Conservation (phyloP, 2,888 invertebrate genomes). For the Silvanus unidentatus region DNA sequence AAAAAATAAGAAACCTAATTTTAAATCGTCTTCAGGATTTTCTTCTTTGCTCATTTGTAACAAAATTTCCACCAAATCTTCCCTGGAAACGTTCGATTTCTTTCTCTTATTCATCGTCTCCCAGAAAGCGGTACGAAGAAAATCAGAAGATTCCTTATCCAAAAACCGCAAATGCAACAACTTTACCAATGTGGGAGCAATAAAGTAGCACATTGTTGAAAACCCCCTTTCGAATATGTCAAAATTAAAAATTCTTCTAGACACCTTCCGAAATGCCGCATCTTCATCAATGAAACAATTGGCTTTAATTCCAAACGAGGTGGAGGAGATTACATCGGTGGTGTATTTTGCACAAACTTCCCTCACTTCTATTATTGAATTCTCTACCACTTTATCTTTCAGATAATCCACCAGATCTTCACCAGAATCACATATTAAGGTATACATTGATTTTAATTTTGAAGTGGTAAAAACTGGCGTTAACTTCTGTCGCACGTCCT, state of each 20-base stretch:
- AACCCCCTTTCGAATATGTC: conserved; percentile 9
- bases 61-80: conserved; percentile 36
- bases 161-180: conserved; percentile 20
- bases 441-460: conserved; percentile 49
- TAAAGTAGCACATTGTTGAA: conserved; percentile 15
- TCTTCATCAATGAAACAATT: conserved; percentile 21
- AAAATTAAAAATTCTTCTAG: conserved; percentile 17
- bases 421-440: conserved; percentile 42
- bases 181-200: conserved; percentile 19
- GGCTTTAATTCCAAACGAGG: conserved; percentile 22
- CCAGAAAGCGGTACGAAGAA: conserved; percentile 17
- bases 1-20: too few relatives aligned
- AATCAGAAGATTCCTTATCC: conserved; percentile 13
- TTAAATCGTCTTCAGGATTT: neutral
- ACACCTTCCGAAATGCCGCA: conserved; percentile 16
- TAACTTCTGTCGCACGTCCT: conserved; percentile 46
- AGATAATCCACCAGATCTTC: conserved; percentile 23
- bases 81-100: conserved; percentile 10
- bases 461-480: conserved; percentile 50
- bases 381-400: conserved; percentile 1
- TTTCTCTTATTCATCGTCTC: conserved; percentile 16
- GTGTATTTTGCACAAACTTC: conserved; percentile 20
- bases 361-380: conserved; percentile 14
- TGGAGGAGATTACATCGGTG: conserved; percentile 18
- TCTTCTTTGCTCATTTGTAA: conserved; percentile 46